Conservation (phyloP, 2,888 invertebrate species). For the Chymomyza caudatula region DNA sequence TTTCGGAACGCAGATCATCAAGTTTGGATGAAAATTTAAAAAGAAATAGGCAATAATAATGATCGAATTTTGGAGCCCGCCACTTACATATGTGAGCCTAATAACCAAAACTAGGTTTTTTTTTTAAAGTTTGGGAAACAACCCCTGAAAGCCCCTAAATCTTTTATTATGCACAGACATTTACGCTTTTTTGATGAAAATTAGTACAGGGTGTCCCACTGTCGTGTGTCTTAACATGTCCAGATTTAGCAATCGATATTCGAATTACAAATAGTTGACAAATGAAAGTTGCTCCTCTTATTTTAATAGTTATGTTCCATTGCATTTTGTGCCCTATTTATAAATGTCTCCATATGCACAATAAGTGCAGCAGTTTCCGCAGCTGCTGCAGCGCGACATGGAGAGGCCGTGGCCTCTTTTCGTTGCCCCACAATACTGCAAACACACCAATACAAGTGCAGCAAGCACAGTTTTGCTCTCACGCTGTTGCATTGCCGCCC, state of each 20-base stretch:
- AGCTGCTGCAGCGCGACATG: conserved; percentile 29
- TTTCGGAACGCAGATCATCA: no score
- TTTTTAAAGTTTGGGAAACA: no score
- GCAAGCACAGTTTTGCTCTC: conserved; percentile 27
- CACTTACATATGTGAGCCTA: no score
- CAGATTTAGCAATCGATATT: conserved; percentile 29
- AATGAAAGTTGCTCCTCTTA: conserved; percentile 47
- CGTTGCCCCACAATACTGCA: conserved; percentile 11
- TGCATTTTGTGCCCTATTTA: conserved; percentile 41
- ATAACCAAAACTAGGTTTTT: no score
- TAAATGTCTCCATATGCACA: not conserved
- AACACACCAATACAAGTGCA: conserved; percentile 15
- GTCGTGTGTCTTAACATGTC: no score
- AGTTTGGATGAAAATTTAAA: no score
- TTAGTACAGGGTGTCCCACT: no score
- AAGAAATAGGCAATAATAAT: no score
- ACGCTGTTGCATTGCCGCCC: conserved; percentile 39
- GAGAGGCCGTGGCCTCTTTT: conserved; percentile 62
- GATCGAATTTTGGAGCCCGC: no score
- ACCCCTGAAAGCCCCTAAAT: no score
- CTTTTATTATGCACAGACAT: no score
- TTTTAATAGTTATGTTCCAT: conserved; percentile 9
- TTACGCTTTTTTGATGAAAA: no score
- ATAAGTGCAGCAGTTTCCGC: not conserved
- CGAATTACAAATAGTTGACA: conserved; percentile 31